Percentiles rank a stretch among this genome's conserved stretches.
Conservation (phyloP, 2,888 invertebrate species). For the Drosophila kuntzei region DNA sequence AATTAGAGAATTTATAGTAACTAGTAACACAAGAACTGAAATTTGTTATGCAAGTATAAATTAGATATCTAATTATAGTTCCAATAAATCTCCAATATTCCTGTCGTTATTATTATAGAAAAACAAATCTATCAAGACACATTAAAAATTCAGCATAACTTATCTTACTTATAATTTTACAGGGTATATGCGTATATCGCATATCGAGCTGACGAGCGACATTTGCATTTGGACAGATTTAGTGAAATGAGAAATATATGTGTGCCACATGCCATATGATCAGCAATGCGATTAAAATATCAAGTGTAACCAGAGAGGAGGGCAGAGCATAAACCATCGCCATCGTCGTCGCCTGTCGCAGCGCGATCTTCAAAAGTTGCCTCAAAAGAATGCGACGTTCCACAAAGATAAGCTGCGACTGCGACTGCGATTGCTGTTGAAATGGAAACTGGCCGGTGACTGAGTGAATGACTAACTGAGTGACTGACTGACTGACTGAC, state of each 20-base stretch:
- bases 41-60: background rate
- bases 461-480: slow-evolving; percentile 49
- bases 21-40: background rate
- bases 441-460: slow-evolving; percentile 73
- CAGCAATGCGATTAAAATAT: slow-evolving; percentile 77
- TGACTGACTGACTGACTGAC: slow-evolving; percentile 43
- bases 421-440: slow-evolving; percentile 56
- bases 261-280: slow-evolving; percentile 70
- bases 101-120: too few relatives aligned
- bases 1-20: background rate
- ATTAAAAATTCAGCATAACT: background rate
- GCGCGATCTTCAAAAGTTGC: slow-evolving; percentile 34
- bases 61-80: background rate
- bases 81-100: background rate
- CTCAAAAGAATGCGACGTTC: slow-evolving; percentile 68
- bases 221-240: slow-evolving; percentile 56
- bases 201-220: slow-evolving; percentile 23
- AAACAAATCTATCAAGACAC: background rate
- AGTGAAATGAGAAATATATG: slow-evolving; percentile 59
- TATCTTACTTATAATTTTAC: background rate
- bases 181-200: slow-evolving; percentile 28
- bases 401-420: slow-evolving; percentile 76
- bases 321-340: background rate
- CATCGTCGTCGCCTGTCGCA: background rate
- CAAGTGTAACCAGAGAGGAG: slow-evolving; percentile 64